phyloP scores from a whole-genome alignment of 2,888 invertebrate species.

The Xylota segnis region DNA sequence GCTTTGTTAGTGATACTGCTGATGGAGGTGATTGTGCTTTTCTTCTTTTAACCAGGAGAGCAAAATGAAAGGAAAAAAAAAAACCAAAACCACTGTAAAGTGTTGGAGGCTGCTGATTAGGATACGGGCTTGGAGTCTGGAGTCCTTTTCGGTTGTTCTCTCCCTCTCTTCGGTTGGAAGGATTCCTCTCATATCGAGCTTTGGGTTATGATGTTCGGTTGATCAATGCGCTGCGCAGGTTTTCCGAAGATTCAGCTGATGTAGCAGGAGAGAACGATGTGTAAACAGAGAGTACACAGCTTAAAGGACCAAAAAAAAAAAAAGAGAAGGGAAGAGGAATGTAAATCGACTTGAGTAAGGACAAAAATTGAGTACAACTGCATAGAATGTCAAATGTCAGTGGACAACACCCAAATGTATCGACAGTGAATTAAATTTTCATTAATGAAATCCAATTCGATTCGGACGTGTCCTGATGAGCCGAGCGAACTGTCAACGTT shows the following conservation, averaged over 20 bases:
- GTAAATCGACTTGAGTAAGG: constrained; percentile 54
- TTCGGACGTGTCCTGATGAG: constrained; percentile 46
- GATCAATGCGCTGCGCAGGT: constrained; percentile 71
- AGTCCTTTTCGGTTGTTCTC: not conserved
- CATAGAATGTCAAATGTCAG: constrained; percentile 73
- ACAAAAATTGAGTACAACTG: constrained; percentile 52
- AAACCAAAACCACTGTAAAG: too few relatives aligned
- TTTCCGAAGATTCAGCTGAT: constrained; percentile 71
- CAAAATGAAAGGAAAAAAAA: not conserved
- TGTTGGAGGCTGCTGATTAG: constrained; percentile 66
- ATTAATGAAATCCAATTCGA: constrained; percentile 71
- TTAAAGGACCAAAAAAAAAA: constrained; percentile 11
- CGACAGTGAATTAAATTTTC: constrained; percentile 73
- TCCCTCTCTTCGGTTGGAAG: not conserved
- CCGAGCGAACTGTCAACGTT: not conserved
- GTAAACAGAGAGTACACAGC: constrained; percentile 64
- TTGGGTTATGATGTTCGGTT: constrained; percentile 5
- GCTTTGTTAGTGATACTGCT: constrained; percentile 4
- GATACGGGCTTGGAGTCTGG: constrained; percentile 14
- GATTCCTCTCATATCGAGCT: constrained; percentile 30
- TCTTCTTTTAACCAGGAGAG: constrained; percentile 27
- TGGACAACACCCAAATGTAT: constrained; percentile 76
- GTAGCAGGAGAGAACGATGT: constrained; percentile 20
- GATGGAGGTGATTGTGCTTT: constrained; percentile 58
- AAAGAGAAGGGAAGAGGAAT: too few relatives aligned